phyloP scores from a whole-genome alignment of 2,888 invertebrate species.

The Phyto melanocephala region DNA sequence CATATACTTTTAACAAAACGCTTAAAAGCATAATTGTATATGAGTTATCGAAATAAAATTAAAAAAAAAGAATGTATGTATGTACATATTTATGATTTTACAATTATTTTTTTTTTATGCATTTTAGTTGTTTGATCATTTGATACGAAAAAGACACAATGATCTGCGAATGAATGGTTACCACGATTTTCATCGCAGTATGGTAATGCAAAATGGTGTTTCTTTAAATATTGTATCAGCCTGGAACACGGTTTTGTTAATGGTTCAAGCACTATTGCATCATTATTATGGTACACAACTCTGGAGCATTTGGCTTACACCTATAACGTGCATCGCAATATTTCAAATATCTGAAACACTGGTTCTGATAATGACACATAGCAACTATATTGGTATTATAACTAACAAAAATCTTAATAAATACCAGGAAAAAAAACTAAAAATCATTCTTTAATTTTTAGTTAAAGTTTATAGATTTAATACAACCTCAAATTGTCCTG shows the following conservation, averaged over 20 bases:
- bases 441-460: constrained; percentile 68
- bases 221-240: constrained; percentile 83
- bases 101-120: background rate
- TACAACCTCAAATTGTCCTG: constrained; percentile 81
- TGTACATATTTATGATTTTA: too few relatives aligned
- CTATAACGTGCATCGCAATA: constrained; percentile 81
- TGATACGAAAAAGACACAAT: constrained; percentile 82
- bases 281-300: constrained; percentile 81
- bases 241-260: constrained; percentile 82
- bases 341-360: constrained; percentile 80
- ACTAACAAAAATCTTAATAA: background rate
- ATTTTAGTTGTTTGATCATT: constrained; percentile 81
- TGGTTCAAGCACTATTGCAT: constrained; percentile 81
- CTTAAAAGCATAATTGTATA: too few relatives aligned
- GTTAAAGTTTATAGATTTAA: constrained; percentile 83
- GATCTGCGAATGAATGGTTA: constrained; percentile 83
- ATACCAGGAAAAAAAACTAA: background rate
- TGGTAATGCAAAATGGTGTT: constrained; percentile 81
- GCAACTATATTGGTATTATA: constrained; percentile 80
- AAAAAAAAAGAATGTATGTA: too few relatives aligned
- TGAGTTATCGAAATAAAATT: too few relatives aligned
- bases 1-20: too few relatives aligned
- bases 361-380: constrained; percentile 79
- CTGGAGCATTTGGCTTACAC: constrained; percentile 79
- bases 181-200: constrained; percentile 84